Conservation (phyloP, 2,888 invertebrate species). For the Tillus elongatus region DNA sequence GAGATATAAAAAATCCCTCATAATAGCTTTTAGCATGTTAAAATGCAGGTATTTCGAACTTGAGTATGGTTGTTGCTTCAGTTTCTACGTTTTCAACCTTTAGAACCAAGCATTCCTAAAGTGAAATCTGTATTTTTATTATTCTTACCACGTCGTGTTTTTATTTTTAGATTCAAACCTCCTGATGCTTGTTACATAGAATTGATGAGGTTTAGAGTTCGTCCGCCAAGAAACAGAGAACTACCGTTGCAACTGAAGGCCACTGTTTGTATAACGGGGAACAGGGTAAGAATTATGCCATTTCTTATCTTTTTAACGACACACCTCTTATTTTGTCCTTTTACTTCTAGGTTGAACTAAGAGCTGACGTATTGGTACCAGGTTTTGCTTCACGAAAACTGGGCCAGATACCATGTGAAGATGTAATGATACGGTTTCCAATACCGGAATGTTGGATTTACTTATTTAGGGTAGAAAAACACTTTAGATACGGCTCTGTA, state of each 20-base stretch:
- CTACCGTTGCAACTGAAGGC: constrained; percentile 92
- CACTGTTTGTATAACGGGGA: constrained; percentile 78
- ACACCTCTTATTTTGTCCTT: constrained; percentile 8
- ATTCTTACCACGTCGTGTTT: background rate
- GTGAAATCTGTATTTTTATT: constrained; percentile 8
- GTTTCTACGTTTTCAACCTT: no score
- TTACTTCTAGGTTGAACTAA: constrained; percentile 69
- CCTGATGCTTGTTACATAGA: constrained; percentile 98
- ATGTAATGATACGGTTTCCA: constrained; percentile 91
- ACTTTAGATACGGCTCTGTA: constrained; percentile 95
- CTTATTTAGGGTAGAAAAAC: constrained; percentile 94
- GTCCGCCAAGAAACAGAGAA: constrained; percentile 92
- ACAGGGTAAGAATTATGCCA: constrained; percentile 50
- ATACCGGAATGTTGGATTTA: constrained; percentile 99
- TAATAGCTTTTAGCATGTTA: constrained; percentile 8
- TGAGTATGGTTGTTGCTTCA: background rate
- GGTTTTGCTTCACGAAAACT: constrained; percentile 93
- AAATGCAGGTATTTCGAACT: constrained; percentile 6
- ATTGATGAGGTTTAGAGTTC: constrained; percentile 88
- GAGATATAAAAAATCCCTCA: constrained; percentile 5
- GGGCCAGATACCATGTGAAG: constrained; percentile 94
- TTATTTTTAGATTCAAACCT: constrained; percentile 70
- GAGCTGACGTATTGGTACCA: constrained; percentile 92
- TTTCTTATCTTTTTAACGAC: constrained; percentile 6
- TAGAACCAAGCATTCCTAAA: no score